Conservation (phyloP, 2,797 vertebrate species). For the Helostoma temminkii region DNA sequence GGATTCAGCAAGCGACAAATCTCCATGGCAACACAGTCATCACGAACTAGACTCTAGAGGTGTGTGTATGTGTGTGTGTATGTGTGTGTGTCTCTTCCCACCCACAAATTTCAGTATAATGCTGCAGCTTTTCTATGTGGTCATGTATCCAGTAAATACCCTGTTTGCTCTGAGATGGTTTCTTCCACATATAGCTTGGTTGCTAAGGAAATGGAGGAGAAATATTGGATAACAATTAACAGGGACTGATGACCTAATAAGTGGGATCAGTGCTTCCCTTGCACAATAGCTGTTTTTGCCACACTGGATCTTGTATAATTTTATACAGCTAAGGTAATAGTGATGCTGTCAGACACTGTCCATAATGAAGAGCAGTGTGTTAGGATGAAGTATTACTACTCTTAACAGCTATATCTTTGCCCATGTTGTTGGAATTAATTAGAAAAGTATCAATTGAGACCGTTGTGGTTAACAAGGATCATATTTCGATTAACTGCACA, state of each 20-base stretch:
- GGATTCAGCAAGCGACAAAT: slow-evolving; percentile 73
- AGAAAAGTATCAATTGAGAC: not conserved
- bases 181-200: slow-evolving; percentile 1
- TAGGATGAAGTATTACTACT: not conserved
- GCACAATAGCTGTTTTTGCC: too few relatives aligned
- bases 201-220: not conserved
- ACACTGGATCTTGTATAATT: not conserved
- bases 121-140: slow-evolving; percentile 50
- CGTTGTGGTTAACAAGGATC: slow-evolving; percentile 23
- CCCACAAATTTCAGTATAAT: slow-evolving; percentile 64
- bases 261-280: too few relatives aligned
- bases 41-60: slow-evolving; percentile 45
- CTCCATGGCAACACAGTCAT: slow-evolving; percentile 81
- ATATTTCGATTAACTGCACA: slow-evolving; percentile 4
- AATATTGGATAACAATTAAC: not conserved
- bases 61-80: slow-evolving; percentile 32
- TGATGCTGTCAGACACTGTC: too few relatives aligned
- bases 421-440: not conserved
- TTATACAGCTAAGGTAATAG: not conserved
- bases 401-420: not conserved
- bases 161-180: slow-evolving; percentile 12
- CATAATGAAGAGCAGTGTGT: not conserved
- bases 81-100: slow-evolving; percentile 42
- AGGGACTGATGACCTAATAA: too few relatives aligned
- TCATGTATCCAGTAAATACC: slow-evolving; percentile 23